Conservation (phyloP, 2,797 vertebrate genomes). For the Sphenopsis melanotis region DNA sequence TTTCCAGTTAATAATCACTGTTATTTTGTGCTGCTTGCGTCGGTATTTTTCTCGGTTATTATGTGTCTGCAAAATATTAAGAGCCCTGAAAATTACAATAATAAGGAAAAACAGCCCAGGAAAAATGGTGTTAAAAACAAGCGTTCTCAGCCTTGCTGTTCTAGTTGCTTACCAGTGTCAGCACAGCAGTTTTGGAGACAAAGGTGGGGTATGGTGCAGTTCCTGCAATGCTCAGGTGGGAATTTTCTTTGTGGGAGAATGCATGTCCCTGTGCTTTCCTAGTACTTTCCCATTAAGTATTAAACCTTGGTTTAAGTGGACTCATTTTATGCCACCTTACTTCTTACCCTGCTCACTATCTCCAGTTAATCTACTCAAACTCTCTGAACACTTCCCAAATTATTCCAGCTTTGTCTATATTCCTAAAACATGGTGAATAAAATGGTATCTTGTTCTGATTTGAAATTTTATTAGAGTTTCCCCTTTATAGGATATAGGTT, state of each 20-base stretch:
- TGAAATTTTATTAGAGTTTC: background rate
- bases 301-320: background rate
- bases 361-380: background rate
- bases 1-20: constrained; percentile 12
- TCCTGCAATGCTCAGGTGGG: background rate
- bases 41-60: background rate
- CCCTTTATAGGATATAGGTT: background rate
- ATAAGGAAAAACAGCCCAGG: background rate
- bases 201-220: background rate
- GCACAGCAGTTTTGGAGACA: background rate
- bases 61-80: constrained; percentile 19
- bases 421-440: background rate
- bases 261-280: background rate
- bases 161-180: background rate
- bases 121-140: background rate
- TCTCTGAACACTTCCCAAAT: background rate
- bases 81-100: background rate
- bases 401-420: background rate
- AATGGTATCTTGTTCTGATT: background rate
- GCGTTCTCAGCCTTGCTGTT: background rate
- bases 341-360: background rate
- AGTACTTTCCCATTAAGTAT: background rate
- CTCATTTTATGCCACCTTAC: background rate
- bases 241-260: background rate
- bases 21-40: background rate